Conservation (phyloP, 2,797 vertebrate species). For the Gorsachius magnificus region DNA sequence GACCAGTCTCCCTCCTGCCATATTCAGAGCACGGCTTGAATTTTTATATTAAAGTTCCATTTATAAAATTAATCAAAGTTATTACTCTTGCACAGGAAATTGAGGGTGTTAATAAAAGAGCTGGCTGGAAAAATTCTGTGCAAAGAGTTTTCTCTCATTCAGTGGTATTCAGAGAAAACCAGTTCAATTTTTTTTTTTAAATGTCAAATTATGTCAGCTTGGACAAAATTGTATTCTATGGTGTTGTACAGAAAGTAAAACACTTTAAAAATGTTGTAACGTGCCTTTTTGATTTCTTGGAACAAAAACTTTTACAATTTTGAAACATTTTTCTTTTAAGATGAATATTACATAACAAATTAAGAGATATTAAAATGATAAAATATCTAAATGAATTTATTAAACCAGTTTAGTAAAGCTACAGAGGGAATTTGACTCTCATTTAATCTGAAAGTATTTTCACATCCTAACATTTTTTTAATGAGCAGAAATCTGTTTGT, state of each 20-base stretch:
- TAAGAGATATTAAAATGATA: not conserved
- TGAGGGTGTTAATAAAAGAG: not conserved
- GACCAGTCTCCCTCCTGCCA: not conserved
- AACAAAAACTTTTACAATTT: not conserved
- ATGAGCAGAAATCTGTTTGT: not conserved
- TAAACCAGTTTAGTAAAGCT: not conserved
- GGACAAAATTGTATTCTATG: not conserved
- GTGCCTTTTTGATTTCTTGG: not conserved
- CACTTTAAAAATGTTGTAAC: not conserved
- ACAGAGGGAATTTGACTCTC: not conserved
- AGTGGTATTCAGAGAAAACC: not conserved
- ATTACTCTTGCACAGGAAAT: not conserved
- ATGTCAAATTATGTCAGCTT: not conserved
- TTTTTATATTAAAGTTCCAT: not conserved
- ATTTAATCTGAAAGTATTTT: not conserved
- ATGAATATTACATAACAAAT: not conserved
- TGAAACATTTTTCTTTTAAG: not conserved
- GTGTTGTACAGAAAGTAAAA: not conserved
- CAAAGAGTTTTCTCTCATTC: not conserved
- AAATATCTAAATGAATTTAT: not conserved
- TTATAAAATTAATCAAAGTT: conserved; percentile 24
- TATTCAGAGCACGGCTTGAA: not conserved
- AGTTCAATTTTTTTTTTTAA: not conserved
- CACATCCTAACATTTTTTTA: not conserved
- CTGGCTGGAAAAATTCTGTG: not conserved